phyloP scores from a whole-genome alignment of 2,888 invertebrate genomes.

The Suillia variegata region DNA sequence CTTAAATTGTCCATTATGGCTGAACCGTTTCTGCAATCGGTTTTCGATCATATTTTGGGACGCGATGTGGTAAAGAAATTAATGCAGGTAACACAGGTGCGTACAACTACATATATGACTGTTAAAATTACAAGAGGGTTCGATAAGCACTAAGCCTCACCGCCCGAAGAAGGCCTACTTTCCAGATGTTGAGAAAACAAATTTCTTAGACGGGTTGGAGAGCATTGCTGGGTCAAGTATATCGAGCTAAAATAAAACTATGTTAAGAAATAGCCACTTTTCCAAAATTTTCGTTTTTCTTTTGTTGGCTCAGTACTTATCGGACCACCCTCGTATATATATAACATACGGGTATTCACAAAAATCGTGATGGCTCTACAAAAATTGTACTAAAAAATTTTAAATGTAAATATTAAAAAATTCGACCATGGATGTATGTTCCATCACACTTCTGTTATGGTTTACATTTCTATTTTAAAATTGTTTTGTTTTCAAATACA shows the following conservation, averaged over 20 bases:
- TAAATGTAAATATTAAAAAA: no score
- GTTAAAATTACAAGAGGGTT: not conserved
- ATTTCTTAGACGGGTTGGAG: no score
- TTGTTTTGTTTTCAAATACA: not conserved
- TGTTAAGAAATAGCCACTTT: no score
- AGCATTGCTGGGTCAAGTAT: not conserved
- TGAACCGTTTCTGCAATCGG: slow-evolving; percentile 81
- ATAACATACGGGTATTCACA: no score
- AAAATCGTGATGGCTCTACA: no score
- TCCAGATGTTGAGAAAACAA: no score
- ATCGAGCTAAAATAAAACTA: slow-evolving; percentile 15
- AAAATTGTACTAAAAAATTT: not conserved
- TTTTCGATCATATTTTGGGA: slow-evolving; percentile 85
- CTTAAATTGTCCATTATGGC: slow-evolving; percentile 82
- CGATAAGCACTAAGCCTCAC: not conserved
- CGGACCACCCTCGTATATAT: not conserved
- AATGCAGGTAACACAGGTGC: slow-evolving; percentile 73
- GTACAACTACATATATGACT: not conserved
- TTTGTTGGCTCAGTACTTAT: no score
- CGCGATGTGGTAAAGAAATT: slow-evolving; percentile 85
- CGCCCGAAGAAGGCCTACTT: no score
- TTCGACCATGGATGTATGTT: no score
- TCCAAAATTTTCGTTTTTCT: no score
- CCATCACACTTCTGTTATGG: no score
- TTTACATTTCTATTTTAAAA: slow-evolving; percentile 11